Evolutionary conservation across 2,797 vertebrate genomes (phyloP), one percentile per base, ranked within the genome.

Genomic region (Amblyraja radiata): DNA sequence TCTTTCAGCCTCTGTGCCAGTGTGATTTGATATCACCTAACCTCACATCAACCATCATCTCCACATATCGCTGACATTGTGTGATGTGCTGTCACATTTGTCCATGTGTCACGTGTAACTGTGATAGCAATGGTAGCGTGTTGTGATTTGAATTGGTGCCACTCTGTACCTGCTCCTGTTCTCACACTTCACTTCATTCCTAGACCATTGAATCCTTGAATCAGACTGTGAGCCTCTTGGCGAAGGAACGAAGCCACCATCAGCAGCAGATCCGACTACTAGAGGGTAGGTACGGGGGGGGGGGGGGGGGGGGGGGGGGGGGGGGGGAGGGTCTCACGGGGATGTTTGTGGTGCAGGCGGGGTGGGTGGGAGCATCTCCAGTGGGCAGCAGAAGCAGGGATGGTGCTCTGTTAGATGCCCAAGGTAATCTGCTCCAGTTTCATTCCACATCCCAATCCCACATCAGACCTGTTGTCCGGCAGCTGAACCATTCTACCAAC

Each of bases 201-300:
- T 28, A 96, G 95, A 95, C 95, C 39, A 95, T 96, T 0, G 95
- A 95, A 93, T 95, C 95, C 73, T 94, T 96, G 90, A 96, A 95
- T 93, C 95, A 96, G 90, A 95, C 95, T 0, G 94, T 95, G 93
- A 96, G 95, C 90, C 88, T 96, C 94, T 68, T 96, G 93, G 95
- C 95, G 93, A 95, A 96, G 54, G 95, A 95, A 73, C 95, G 94
- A 93, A 94, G 94, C 71, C 93, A 95, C 28, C 95, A 96, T 79
- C 95, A 95, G 90, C 93, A 94, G 78, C 95, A 95, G 93, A 95
- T 95, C 68, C 95, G 95, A 74, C 94, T 95, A n/a, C 94, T 96
- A 54, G 95, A 95, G 94, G 95, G 95, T 95, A 91, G 0, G 84
- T 88, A 74, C 2, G 36, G 84, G 7, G 32, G 28, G 5, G 5